A percentile compares a stretch with the other conserved stretches of the same genome.
phyloP scores from a whole-genome alignment of 2,888 invertebrate species.

The Dryococelus australis region DNA sequence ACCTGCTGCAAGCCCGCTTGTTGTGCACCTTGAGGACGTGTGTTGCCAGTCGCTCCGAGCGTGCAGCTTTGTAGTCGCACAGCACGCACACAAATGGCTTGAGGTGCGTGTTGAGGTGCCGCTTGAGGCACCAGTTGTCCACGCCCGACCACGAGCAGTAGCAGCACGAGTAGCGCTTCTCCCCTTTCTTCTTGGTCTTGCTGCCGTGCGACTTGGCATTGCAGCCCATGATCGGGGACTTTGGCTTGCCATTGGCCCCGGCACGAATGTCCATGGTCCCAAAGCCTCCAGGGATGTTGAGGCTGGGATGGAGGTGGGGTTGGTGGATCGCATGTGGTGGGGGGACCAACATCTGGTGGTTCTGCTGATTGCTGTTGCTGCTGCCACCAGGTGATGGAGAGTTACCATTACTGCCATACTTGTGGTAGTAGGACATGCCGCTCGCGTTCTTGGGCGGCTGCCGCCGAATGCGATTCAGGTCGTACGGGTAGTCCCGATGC shows the following conservation, averaged over 20 bases:
- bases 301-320: constrained; percentile 38
- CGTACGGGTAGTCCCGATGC: constrained; percentile 90
- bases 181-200: constrained; percentile 61
- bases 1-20: constrained; percentile 88
- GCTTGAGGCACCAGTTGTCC: constrained; percentile 92
- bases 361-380: constrained; percentile 36
- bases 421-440: constrained; percentile 49
- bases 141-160: constrained; percentile 93
- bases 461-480: constrained; percentile 79
- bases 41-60: constrained; percentile 87
- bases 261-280: constrained; percentile 26
- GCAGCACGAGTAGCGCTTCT: constrained; percentile 83
- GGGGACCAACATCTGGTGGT: constrained; percentile 40
- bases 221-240: constrained; percentile 54
- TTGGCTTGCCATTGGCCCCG: constrained; percentile 44
- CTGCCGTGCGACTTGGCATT: constrained; percentile 55
- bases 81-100: constrained; percentile 90
- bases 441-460: constrained; percentile 56
- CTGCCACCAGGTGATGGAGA: constrained; percentile 37
- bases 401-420: constrained; percentile 41
- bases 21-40: constrained; percentile 93
- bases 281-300: constrained; percentile 41
- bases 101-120: constrained; percentile 91
- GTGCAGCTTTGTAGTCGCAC: constrained; percentile 93
- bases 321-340: constrained; percentile 43